These are phyloP conservation scores for Selenia dentaria DNA, from an alignment of 2,888 invertebrate species.

Conservation along the genomic window DNA sequence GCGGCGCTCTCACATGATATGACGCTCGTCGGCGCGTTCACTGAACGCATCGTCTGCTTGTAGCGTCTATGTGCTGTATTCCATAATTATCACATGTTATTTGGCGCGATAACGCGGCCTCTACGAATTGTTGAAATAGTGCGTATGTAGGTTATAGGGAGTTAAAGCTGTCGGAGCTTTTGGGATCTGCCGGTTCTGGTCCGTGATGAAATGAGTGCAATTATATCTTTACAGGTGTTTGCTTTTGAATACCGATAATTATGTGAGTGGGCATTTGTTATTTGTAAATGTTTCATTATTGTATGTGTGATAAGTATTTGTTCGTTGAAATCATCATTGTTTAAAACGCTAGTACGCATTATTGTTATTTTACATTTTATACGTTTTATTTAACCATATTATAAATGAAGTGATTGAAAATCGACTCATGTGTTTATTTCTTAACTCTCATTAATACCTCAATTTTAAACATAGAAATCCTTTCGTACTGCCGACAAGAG, in stretches of 20 bases:
- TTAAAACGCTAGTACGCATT: constrained; percentile 20
- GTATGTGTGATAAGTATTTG: no score
- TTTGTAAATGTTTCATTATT: constrained; percentile 6
- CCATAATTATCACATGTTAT: no score
- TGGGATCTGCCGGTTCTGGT: constrained; percentile 6
- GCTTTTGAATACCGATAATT: constrained; percentile 2
- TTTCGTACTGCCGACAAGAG: no score
- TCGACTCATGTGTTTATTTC: background rate
- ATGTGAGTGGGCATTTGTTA: background rate
- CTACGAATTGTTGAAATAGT: constrained; percentile 23
- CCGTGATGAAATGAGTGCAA: constrained; percentile 22
- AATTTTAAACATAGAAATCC: no score
- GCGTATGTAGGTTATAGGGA: constrained; percentile 3
- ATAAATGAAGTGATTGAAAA: constrained; percentile 16
- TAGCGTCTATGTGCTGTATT: no score
- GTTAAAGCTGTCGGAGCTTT: constrained; percentile 1
- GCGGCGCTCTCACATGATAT: constrained; percentile 70
- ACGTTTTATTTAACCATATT: constrained; percentile 15
- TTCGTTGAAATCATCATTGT: constrained; percentile 13
- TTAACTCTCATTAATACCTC: background rate
- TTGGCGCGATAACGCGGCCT: no score
- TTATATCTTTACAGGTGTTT: constrained; percentile 11
- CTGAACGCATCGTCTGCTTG: constrained; percentile 73
- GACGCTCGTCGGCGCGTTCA: constrained; percentile 72
- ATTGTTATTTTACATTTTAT: constrained; percentile 27